Conservation (phyloP, 1,140 invertebrate species). For the Caerostris darwini region DNA sequence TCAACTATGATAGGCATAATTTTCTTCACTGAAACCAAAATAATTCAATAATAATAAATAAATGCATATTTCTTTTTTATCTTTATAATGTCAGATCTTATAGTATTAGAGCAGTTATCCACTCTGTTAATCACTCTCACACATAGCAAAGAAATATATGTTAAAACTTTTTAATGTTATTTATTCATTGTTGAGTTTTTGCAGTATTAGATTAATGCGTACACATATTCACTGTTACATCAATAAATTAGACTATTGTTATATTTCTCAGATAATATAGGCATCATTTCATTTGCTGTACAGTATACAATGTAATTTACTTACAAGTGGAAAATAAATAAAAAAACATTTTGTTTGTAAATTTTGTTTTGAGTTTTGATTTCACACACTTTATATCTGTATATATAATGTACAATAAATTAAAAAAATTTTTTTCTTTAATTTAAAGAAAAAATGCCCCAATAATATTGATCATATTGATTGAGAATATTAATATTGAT, state of each 20-base stretch:
- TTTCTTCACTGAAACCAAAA: not conserved
- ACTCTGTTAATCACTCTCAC: constrained; percentile 4
- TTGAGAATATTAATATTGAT: too few species aligned
- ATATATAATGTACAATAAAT: too few species aligned
- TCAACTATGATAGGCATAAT: not conserved
- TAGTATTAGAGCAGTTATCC: not conserved
- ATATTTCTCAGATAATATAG: constrained; percentile 32
- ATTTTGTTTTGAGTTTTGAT: not conserved
- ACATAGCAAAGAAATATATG: constrained; percentile 32
- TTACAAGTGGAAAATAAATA: constrained; percentile 27
- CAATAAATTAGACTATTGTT: constrained; percentile 30
- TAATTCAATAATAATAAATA: not conserved
- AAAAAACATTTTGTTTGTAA: constrained; percentile 53
- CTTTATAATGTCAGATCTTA: not conserved
- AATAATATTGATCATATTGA: too few species aligned
- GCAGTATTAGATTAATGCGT: constrained; percentile 12
- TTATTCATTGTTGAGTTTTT: constrained; percentile 14
- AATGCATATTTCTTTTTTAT: not conserved
- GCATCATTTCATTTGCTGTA: constrained; percentile 63
- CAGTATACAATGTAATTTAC: constrained; percentile 56
- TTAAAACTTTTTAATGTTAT: constrained; percentile 31
- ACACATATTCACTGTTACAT: constrained; percentile 35
- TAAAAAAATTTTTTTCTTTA: too few species aligned
- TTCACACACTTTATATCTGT: not conserved
- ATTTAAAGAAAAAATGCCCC: too few species aligned